These are phyloP conservation scores for Tetraneura akinire DNA, from an alignment of 1,140 invertebrate species.

Conservation along the genomic window DNA sequence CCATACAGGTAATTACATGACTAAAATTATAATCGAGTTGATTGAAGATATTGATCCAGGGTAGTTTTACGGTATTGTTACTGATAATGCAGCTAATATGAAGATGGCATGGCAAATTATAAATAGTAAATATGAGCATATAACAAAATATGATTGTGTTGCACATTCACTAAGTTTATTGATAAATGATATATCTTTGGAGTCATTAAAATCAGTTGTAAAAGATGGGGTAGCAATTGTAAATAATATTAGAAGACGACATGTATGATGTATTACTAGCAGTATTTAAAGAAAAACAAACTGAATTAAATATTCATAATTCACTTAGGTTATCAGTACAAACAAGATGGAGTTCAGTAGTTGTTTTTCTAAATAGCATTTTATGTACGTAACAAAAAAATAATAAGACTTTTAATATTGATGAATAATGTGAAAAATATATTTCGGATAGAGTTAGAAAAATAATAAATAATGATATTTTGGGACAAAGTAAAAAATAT, in stretches of 20 bases:
- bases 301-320: background rate
- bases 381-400: constrained; percentile 9
- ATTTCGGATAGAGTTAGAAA: background rate
- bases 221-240: background rate
- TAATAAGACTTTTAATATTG: background rate
- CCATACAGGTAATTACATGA: constrained; percentile 55
- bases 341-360: background rate
- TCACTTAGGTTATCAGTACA: background rate
- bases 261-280: background rate
- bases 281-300: background rate
- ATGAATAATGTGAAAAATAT: background rate
- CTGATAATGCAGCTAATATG: constrained; percentile 56
- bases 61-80: constrained; percentile 56
- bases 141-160: background rate
- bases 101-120: constrained; percentile 52
- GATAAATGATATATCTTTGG: background rate
- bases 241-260: constrained; percentile 5
- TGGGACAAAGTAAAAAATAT: background rate
- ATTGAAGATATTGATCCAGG: constrained; percentile 55
- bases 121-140: constrained; percentile 7
- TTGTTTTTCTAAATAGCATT: background rate
- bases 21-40: constrained; percentile 54
- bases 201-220: background rate
- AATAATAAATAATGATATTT: background rate
- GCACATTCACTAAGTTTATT: constrained; percentile 28